A percentile compares a stretch with the other conserved stretches of the same genome.
Evolutionary conservation across 2,888 invertebrate species (phyloP).

Genomic region (Pheosia gnoma): DNA sequence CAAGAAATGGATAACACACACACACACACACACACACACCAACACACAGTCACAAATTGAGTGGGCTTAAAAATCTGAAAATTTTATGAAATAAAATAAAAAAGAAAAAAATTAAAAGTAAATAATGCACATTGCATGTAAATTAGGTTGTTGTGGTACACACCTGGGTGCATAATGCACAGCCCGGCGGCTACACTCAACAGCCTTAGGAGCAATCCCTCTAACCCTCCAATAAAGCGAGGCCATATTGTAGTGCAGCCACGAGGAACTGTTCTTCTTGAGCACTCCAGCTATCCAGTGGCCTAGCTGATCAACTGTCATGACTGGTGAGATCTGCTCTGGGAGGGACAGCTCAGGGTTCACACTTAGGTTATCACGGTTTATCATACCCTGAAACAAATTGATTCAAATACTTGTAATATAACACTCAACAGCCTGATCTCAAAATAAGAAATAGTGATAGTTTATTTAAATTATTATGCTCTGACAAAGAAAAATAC

Average conservation of each 20-base stretch:
- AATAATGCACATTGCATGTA: too few species aligned
- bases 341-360: conserved; percentile 57
- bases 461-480: too few species aligned
- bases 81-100: too few species aligned
- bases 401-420: too few species aligned
- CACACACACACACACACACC: too few species aligned
- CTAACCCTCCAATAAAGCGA: conserved; percentile 91
- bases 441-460: too few species aligned
- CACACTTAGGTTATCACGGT: conserved; percentile 62
- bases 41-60: too few species aligned
- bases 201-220: conserved; percentile 90
- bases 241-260: conserved; percentile 92
- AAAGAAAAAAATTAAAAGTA: too few species aligned
- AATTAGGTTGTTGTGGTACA: not conserved
- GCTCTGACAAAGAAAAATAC: too few species aligned
- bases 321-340: conserved; percentile 54
- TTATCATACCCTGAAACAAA: conserved; percentile 61
- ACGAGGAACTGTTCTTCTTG: conserved; percentile 87
- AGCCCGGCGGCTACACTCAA: conserved; percentile 91
- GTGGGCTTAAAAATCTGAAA: too few species aligned
- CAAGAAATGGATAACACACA: too few species aligned
- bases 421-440: too few species aligned
- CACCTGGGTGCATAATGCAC: conserved; percentile 90
- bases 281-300: conserved; percentile 86
- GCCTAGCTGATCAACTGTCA: conserved; percentile 78